phyloP scores from a whole-genome alignment of 2,113 vertebrate genomes.

The Isichthys henryi region DNA sequence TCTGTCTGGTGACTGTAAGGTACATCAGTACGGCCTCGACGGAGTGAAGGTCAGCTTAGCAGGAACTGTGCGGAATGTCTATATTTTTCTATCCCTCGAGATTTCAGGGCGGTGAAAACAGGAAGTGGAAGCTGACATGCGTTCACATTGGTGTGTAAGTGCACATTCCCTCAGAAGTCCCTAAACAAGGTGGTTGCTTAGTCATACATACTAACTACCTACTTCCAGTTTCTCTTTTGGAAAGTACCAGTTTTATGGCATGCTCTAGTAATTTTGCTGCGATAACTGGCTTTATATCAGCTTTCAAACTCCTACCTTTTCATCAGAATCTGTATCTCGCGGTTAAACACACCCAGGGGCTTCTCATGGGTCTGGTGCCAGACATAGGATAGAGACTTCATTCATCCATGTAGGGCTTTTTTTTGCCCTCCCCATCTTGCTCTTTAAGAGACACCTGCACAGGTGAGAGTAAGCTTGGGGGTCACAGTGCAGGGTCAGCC shows the following conservation, averaged over 20 bases:
- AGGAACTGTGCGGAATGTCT: not conserved
- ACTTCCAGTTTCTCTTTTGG: not conserved
- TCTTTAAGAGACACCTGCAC: not conserved
- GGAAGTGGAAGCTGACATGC: not conserved
- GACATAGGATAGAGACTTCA: not conserved
- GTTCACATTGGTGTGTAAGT: not conserved
- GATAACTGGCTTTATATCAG: not conserved
- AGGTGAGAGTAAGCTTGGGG: not conserved
- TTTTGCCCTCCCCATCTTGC: not conserved
- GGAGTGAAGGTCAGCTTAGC: not conserved
- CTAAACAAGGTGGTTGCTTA: not conserved
- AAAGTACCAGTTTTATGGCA: not conserved
- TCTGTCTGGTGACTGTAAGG: not conserved
- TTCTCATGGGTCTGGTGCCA: not conserved
- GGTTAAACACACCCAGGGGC: not conserved
- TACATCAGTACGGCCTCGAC: not conserved
- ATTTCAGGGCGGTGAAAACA: not conserved
- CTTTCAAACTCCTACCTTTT: not conserved
- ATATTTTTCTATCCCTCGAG: not conserved
- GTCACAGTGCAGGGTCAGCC: not conserved
- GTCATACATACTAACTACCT: not conserved
- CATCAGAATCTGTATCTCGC: not conserved
- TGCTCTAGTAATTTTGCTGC: not conserved
- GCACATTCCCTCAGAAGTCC: not conserved
- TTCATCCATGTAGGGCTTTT: not conserved